Evolutionary conservation across 2,113 vertebrate genomes (phyloP), one percentile per base, ranked within the genome.

Genomic region (Bothrops jararaca): DNA sequence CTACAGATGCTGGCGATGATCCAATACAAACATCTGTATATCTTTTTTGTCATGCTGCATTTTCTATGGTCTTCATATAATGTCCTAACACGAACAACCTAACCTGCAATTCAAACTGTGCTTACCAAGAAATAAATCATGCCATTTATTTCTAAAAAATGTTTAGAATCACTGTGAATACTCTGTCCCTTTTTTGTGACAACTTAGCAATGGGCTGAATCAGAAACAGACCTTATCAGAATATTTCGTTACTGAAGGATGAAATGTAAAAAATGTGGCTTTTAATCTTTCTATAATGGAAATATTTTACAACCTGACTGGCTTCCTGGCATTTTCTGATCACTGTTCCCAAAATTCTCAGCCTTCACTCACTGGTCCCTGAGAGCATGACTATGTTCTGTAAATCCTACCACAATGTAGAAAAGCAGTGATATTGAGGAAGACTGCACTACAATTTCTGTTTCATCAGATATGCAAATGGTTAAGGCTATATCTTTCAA

Each of bases 401-500:
- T 80, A 80, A 50, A 42, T 80, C 34, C 34, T 39, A 22, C 34
- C 34, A 22, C 34, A 42, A 42, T 80, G 7, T 34, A 42, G 74
- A 80, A 80, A 80, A 42, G 18, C 34, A 42, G n/a, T 74, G n/a
- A 34, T 80, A 39, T 39, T 80, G 34, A 80, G 34, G 18, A 80
- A 80, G 74, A 22, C 74, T 80, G 74, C 74, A 20, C 15, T 80
- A 80, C 50, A 29, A 54, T 85, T 89, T 92, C 48, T 92, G 56
- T 29, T 26, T 58, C 88, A 92, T 56, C 91, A 94, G 91, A 52
- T 91, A 24, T 92, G 53, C 92, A 86, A 92, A 89, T 92, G 86
- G 96, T 90, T 94, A 45, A 95, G 85, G 22, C 0, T 94, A 24
- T 29, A 91, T 80, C 74, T 89, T 95, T 89, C 94, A 92, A 69